Evolutionary conservation across 2,888 invertebrate species (phyloP).

Genomic region (Pterobdella sp.): DNA sequence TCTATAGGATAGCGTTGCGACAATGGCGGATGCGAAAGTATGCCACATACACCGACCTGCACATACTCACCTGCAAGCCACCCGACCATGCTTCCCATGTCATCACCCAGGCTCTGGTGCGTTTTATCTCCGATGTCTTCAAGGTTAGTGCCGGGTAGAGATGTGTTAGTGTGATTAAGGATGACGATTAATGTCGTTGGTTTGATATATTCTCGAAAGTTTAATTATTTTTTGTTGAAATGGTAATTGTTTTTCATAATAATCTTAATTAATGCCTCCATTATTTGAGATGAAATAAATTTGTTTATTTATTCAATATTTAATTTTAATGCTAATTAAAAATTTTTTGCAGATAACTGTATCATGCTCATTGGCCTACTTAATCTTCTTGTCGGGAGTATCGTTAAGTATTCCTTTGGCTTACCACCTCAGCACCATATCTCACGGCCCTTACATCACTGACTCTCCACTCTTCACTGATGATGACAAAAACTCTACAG

Average conservation of each 20-base stretch:
- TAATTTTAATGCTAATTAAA: neutral
- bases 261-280: too few relatives aligned
- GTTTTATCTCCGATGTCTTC: neutral
- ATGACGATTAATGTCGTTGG: too few relatives aligned
- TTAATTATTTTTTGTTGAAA: too few relatives aligned
- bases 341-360: neutral
- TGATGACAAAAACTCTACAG: too few relatives aligned
- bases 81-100: neutral
- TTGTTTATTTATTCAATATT: neutral
- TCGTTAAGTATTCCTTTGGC: neutral
- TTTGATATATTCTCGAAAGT: too few relatives aligned
- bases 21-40: conserved; percentile 29
- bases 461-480: neutral
- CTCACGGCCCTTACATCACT: neutral
- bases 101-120: neutral
- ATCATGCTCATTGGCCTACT: neutral
- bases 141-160: too few relatives aligned
- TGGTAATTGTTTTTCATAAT: too few relatives aligned
- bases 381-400: neutral
- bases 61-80: conserved; percentile 15
- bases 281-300: neutral
- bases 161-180: too few relatives aligned
- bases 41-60: conserved; percentile 32
- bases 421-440: neutral
- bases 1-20: conserved; percentile 32